Base-by-base conservation (phyloP, 2,888 invertebrate genomes). In the Cosmopolites sordidus region DNA sequence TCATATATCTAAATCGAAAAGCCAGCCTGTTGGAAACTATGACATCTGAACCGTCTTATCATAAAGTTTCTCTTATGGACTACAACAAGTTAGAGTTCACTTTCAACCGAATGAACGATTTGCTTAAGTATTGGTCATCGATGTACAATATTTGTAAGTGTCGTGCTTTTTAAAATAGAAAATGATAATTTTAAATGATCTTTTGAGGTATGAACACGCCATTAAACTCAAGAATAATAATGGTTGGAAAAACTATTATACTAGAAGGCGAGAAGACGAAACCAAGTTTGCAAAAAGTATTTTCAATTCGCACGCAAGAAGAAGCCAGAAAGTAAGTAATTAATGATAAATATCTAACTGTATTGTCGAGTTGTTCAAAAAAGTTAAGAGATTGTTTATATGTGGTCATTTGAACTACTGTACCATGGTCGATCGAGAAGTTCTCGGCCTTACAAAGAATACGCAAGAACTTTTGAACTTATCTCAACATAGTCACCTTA, bases 101-200 rank as follows among this genome's bases (percentile, higher is more conserved):
- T 18, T 86, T 90, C 55, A 63, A 74, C 0, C 74, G 71, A 1
- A 64, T 75, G 12, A 67, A 75, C 0, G 80, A 81, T 55, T 71
- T 89, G 0, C 78, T 81, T 17, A 76, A 78, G 14, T 87, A 84
- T 67, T 87, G 87, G 87, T 78, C 79, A 57, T 80, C 83, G 48
- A 71, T 89, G 69, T 83, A 83, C 76, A 78, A 78, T 41, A 82
- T 84, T 51, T 82, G 85, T 62, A 57, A 57, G 63, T 61, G 18
- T 29, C 11, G 9, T 15, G 22, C 17, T 29, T 16, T 30, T 48
- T n/a, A 33, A 33, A 12, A 6, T 27, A 43, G 27, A 38, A 16
- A 17, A 3, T 6, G 16, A 30, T 33, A 17, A n/a, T 14, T 9
- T 39, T 15, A 6, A 14, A 15, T 15, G 9, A 6, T 38, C 3